phyloP scores from a whole-genome alignment of 2,797 vertebrate species.

The Vireo griseus region DNA sequence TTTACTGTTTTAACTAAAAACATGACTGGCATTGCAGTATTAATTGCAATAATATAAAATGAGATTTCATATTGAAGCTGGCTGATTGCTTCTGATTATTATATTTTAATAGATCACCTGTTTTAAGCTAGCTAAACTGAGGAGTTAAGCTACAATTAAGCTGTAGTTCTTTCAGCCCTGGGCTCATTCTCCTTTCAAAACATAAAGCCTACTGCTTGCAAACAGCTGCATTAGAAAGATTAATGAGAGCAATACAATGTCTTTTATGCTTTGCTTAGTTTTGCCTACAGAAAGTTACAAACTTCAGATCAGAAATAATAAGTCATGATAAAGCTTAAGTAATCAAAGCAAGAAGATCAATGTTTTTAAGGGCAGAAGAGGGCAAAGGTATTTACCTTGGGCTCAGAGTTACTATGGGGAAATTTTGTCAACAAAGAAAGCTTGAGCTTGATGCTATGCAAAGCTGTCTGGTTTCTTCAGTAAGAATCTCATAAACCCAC shows the following conservation, averaged over 20 bases:
- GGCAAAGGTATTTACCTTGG: background rate
- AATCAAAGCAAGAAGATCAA: background rate
- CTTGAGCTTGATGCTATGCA: background rate
- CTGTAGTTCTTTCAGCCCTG: background rate
- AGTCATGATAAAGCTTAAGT: background rate
- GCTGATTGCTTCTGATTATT: background rate
- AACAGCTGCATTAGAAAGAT: background rate
- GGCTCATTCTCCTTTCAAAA: background rate
- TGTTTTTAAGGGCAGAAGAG: background rate
- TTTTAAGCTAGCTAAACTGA: background rate
- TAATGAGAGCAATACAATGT: background rate
- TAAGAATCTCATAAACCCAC: background rate
- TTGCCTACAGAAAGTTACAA: background rate
- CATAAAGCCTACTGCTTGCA: background rate
- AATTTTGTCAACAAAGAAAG: background rate
- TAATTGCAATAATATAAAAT: background rate
- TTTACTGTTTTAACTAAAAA: background rate
- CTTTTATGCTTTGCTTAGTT: background rate
- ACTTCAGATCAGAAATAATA: background rate
- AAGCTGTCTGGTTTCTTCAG: background rate
- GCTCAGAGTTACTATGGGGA: background rate
- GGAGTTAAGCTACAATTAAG: background rate
- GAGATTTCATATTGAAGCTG: background rate
- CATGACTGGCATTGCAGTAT: background rate
- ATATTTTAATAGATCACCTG: background rate